A percentile compares a stretch with the other conserved stretches of the same genome.
These are phyloP conservation scores for Crossocerus cetratus DNA, from an alignment of 2,888 invertebrate genomes.

Conservation along the genomic window DNA sequence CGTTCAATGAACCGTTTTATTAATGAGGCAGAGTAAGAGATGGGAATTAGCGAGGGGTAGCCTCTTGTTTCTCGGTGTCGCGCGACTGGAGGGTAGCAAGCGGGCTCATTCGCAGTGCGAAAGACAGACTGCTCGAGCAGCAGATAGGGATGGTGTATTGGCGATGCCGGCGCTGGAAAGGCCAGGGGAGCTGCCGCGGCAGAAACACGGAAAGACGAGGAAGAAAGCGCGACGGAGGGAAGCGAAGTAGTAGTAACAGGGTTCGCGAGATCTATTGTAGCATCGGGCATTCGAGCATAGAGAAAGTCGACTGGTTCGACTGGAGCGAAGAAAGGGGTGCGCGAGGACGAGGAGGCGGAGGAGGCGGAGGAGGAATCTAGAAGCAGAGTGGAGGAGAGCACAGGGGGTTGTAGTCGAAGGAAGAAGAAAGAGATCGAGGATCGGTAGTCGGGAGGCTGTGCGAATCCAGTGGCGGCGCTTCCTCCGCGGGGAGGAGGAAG, in stretches of 20 bases:
- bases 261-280: conserved; percentile 70
- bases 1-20: not conserved
- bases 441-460: conserved; percentile 36
- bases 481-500: conserved; percentile 51
- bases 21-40: too few relatives aligned
- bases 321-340: conserved; percentile 11
- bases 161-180: conserved; percentile 25
- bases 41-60: too few relatives aligned
- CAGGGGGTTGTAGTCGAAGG: conserved; percentile 35
- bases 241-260: conserved; percentile 54
- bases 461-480: conserved; percentile 49
- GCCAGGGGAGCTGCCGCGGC: conserved; percentile 21
- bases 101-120: too few relatives aligned
- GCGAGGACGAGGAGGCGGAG: conserved; percentile 7
- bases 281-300: conserved; percentile 67
- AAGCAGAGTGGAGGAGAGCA: conserved; percentile 39
- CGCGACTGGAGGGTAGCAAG: too few relatives aligned
- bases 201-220: conserved; percentile 22
- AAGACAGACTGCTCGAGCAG: not conserved
- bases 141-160: not conserved
- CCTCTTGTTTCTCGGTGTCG: too few relatives aligned
- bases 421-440: conserved; percentile 42
- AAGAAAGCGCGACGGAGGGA: conserved; percentile 42
- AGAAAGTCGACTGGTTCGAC: conserved; percentile 32
- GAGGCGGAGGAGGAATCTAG: conserved; percentile 34